These are phyloP conservation scores for Gallinago nigripennis DNA, from an alignment of 2,797 vertebrate genomes.

Conservation along the genomic window DNA sequence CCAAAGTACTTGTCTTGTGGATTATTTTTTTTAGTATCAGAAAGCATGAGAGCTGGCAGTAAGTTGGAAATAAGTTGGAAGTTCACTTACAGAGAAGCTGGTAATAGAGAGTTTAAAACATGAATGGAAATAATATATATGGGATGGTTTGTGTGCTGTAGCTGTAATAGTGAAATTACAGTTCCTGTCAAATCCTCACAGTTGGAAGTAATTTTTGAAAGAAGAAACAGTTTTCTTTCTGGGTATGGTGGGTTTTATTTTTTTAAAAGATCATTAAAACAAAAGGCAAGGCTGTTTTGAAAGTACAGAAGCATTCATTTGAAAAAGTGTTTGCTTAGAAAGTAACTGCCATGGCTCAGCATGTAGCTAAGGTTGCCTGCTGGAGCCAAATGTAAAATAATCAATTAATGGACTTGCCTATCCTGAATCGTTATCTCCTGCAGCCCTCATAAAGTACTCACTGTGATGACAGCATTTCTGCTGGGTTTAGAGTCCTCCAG, in stretches of 20 bases:
- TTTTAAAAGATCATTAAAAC: slow-evolving; percentile 5
- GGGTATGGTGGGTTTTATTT: background rate
- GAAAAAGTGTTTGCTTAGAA: slow-evolving; percentile 22
- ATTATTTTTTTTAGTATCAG: background rate
- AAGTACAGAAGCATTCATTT: slow-evolving; percentile 19
- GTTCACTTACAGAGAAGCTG: background rate
- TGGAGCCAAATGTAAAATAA: slow-evolving; percentile 39
- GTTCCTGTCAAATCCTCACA: background rate
- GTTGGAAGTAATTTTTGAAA: slow-evolving; percentile 38
- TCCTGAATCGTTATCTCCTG: background rate
- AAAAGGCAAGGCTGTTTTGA: slow-evolving; percentile 21
- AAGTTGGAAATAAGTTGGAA: background rate
- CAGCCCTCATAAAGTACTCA: background rate
- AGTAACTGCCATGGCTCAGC: slow-evolving; percentile 33
- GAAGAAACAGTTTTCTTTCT: background rate
- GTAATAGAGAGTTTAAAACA: background rate
- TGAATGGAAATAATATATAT: background rate
- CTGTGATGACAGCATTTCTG: background rate
- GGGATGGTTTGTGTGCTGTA: background rate
- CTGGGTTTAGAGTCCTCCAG: background rate
- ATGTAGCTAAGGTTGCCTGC: background rate
- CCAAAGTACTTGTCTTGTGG: background rate
- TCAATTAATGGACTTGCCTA: slow-evolving; percentile 8
- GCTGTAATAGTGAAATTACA: background rate
- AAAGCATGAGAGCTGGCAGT: background rate